Evolutionary conservation across 2,113 vertebrate genomes (phyloP), one percentile per base, ranked within the genome.

Genomic region (Rhinoderma darwinii): DNA sequence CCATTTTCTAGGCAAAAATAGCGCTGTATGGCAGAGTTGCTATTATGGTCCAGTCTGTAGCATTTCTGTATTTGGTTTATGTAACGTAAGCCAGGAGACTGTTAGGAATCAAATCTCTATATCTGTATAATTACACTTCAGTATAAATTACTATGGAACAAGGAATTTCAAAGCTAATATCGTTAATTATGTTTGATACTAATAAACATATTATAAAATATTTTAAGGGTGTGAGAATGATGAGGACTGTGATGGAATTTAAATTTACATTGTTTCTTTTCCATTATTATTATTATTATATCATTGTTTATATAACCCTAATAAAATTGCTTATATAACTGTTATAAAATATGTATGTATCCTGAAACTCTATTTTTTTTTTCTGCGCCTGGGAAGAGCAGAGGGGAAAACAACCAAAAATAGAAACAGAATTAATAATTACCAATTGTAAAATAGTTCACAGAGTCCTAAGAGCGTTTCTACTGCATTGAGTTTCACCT

Each of bases 271-370:
- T 54, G 35, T 30, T n/a, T n/a, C 18, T 79, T 86, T 72, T 35
- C 4, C 32, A 68, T n/a, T 30, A 22, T 51, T 86, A 72, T 44
- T 59, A 35, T 82, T 86, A 74, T 27, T 56, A 30, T 61, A 27
- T n/a, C 8, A 74, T 82, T 87, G 78, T 87, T 87, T 87, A 82
- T 82, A 44, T 87, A 86, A 86, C 56, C 1, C 20, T 41, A 43
- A 63, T 43, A 63, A 56, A 81, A 81, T 61, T 43, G 78, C 35
- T 81, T 81, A 81, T 81, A 43, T 81, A 81, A 81, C 78, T 54
- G 9, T 54, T 80, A 86, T 86, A 72, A 86, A 86, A 81, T 80
- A 86, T 86, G 61, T 44, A 86, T 86, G 84, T 73, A 50, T 86
- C 66, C 76, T 56, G 77, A 80, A 86, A 47, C 68, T 56, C 11